Evolutionary conservation across 2,888 invertebrate genomes (phyloP).

Genomic region (Leuctra nigra): DNA sequence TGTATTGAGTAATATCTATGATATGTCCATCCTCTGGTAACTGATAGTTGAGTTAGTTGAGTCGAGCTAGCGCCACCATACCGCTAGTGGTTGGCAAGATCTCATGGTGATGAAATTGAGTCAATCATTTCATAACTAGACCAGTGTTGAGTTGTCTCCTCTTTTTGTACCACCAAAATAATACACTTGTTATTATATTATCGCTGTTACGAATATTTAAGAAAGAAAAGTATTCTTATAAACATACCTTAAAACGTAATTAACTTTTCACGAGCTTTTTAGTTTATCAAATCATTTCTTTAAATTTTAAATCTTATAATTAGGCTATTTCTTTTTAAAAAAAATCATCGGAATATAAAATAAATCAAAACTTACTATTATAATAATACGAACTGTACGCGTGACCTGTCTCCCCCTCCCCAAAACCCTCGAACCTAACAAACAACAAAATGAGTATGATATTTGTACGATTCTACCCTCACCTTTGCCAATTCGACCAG

Average conservation of each 20-base stretch:
- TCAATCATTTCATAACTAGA: too few species aligned
- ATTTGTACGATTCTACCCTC: slow-evolving; percentile 7
- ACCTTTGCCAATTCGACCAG: background rate
- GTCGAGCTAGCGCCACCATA: too few species aligned
- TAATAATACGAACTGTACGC: background rate
- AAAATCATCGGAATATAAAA: background rate
- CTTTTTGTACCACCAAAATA: slow-evolving; percentile 6
- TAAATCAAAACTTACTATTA: background rate
- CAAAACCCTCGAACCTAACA: background rate
- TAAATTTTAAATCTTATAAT: background rate
- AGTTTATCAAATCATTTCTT: slow-evolving; percentile 2
- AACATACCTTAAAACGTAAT: slow-evolving; percentile 4
- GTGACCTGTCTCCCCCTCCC: slow-evolving; percentile 6
- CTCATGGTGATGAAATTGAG: background rate
- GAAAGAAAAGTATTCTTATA: slow-evolving; percentile 11
- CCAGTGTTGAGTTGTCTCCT: slow-evolving; percentile 4
- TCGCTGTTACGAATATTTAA: slow-evolving; percentile 1
- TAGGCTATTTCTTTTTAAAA: too few species aligned
- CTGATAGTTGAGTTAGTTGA: background rate
- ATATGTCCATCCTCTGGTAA: background rate
- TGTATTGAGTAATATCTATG: slow-evolving; percentile 23
- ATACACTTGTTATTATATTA: background rate
- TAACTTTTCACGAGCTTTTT: background rate
- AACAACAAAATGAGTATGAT: slow-evolving; percentile 5
- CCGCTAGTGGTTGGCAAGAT: too few species aligned